phyloP scores from a whole-genome alignment of 2,888 invertebrate genomes.

The Dynastes maya region DNA sequence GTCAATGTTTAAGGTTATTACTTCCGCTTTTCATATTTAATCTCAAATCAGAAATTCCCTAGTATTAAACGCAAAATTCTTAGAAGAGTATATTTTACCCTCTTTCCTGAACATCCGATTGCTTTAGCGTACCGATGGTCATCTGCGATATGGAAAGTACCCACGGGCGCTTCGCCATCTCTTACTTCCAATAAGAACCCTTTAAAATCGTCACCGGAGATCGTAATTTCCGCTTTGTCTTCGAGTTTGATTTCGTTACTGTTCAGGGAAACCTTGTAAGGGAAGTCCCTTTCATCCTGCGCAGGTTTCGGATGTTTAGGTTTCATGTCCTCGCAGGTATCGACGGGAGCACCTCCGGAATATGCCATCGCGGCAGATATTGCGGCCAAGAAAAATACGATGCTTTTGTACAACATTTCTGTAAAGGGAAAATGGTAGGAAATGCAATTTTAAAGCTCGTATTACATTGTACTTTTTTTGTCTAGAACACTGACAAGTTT shows the following conservation, averaged over 20 bases:
- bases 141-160: conserved; percentile 75
- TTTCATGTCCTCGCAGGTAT: conserved; percentile 78
- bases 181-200: conserved; percentile 81
- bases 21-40: no score
- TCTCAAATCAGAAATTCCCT: no score
- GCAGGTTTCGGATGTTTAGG: conserved; percentile 78
- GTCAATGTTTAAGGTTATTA: no score
- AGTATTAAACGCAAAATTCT: no score
- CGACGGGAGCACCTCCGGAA: conserved; percentile 78
- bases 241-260: conserved; percentile 67
- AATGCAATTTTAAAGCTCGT: not conserved
- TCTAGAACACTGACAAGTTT: no score
- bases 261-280: conserved; percentile 71
- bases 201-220: conserved; percentile 71
- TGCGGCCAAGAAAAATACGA: conserved; percentile 53
- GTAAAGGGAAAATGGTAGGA: not conserved
- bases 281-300: conserved; percentile 72
- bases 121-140: conserved; percentile 72
- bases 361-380: conserved; percentile 68
- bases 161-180: conserved; percentile 75
- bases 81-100: conserved; percentile 69
- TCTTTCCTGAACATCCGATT: conserved; percentile 73
- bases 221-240: conserved; percentile 73
- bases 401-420: conserved; percentile 13
- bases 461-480: no score